Percentiles rank a stretch among this genome's conserved stretches.
Evolutionary conservation across 2,113 vertebrate species (phyloP).

Genomic region (Atrichornis clamosus): DNA sequence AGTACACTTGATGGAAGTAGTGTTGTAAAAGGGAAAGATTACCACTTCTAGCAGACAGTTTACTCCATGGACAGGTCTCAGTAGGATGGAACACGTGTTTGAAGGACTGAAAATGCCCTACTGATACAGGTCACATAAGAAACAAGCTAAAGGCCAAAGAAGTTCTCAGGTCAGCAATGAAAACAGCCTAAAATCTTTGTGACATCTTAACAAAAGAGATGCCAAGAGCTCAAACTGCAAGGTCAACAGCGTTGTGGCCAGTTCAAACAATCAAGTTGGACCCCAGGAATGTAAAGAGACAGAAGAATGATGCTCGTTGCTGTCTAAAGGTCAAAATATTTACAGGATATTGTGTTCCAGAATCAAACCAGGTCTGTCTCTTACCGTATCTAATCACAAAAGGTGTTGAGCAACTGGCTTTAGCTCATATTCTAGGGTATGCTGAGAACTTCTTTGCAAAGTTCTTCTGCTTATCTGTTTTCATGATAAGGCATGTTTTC

Average conservation of each 20-base stretch:
- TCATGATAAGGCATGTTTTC: not conserved
- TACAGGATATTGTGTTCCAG: not conserved
- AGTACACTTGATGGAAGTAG: conserved; percentile 12
- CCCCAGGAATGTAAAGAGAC: conserved; percentile 40
- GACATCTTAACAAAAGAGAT: conserved; percentile 74
- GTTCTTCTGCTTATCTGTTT: not conserved
- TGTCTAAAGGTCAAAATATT: not conserved
- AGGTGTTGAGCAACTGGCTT: not conserved
- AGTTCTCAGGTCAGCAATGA: conserved; percentile 65
- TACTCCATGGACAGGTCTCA: not conserved
- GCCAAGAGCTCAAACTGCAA: conserved; percentile 60
- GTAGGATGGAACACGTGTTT: not conserved
- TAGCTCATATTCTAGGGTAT: not conserved
- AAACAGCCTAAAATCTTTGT: conserved; percentile 74
- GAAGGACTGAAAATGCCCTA: not conserved
- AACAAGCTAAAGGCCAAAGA: conserved; percentile 61
- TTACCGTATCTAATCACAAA: not conserved
- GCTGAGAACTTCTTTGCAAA: not conserved
- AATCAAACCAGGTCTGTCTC: not conserved
- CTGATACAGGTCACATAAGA: not conserved
- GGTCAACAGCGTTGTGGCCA: conserved; percentile 62
- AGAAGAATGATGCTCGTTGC: conserved; percentile 20
- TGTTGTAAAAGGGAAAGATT: conserved; percentile 7
- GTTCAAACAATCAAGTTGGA: conserved; percentile 70
- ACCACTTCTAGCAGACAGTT: not conserved